A percentile compares a stretch with the other conserved stretches of the same genome.
phyloP scores from a whole-genome alignment of 2,888 invertebrate genomes.

The Mythimna pallens region DNA sequence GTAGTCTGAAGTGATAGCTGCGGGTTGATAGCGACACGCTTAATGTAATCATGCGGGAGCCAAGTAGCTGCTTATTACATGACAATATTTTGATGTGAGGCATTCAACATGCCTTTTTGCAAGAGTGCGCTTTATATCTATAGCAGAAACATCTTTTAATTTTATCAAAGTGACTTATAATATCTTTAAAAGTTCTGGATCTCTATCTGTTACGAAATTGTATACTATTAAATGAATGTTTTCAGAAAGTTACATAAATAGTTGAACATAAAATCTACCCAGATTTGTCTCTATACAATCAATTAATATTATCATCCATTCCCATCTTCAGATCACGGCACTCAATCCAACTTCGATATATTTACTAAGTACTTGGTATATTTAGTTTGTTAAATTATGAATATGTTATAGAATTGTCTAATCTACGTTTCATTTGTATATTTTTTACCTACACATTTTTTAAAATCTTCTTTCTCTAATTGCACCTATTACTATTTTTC shows the following conservation, averaged over 20 bases:
- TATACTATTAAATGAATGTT: background rate
- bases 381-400: too few species aligned
- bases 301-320: background rate
- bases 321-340: too few species aligned
- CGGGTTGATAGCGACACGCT: background rate
- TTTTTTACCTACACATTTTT: too few species aligned
- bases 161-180: too few species aligned
- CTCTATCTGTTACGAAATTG: background rate
- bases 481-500: too few species aligned
- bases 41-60: constrained; percentile 1
- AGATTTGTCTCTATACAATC: background rate
- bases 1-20: constrained; percentile 29
- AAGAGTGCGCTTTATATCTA: background rate
- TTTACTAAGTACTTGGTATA: too few species aligned
- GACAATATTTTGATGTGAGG: background rate
- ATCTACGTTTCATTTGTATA: too few species aligned
- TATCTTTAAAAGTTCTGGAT: background rate
- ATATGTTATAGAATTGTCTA: too few species aligned
- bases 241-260: background rate
- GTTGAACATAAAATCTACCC: background rate
- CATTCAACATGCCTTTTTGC: background rate
- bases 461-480: too few species aligned
- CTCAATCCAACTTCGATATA: too few species aligned
- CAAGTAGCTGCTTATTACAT: constrained; percentile 7
- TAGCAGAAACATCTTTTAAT: background rate